A percentile compares a stretch with the other conserved stretches of the same genome.
Evolutionary conservation across 2,797 vertebrate genomes (phyloP).

Genomic region (Antrozous pallidus): DNA sequence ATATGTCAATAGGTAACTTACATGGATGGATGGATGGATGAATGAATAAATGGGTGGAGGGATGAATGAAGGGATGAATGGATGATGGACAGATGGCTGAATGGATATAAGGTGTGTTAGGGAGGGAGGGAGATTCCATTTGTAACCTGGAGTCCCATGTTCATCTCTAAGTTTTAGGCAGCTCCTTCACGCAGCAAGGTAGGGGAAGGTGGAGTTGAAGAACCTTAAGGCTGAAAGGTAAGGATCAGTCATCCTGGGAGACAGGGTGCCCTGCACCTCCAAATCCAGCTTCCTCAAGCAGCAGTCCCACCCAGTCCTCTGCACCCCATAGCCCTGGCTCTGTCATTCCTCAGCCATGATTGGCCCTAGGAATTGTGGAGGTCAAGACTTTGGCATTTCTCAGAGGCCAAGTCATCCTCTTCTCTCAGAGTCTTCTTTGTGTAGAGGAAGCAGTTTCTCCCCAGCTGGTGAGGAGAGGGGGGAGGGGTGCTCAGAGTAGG

Average conservation of each 20-base stretch:
- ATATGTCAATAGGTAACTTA: not conserved
- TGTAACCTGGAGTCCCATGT: not conserved
- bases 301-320: not conserved
- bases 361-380: not conserved
- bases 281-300: not conserved
- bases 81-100: not conserved
- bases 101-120: not conserved
- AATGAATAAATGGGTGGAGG: not conserved
- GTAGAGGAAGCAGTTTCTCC: not conserved
- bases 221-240: not conserved
- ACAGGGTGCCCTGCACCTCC: not conserved
- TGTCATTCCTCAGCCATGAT: not conserved
- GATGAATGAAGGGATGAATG: not conserved
- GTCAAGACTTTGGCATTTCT: slow-evolving; percentile 63
- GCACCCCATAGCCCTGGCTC: not conserved
- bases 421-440: slow-evolving; percentile 65
- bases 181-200: not conserved
- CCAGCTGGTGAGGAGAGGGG: not conserved
- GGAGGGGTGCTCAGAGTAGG: not conserved
- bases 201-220: not conserved
- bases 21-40: too few species aligned
- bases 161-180: not conserved
- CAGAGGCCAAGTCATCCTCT: slow-evolving; percentile 50
- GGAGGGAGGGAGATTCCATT: not conserved
- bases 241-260: not conserved